Evolutionary conservation across 2,797 vertebrate genomes (phyloP), one percentile per base, ranked within the genome.

Genomic region (Sebastes kiyomatsui): DNA sequence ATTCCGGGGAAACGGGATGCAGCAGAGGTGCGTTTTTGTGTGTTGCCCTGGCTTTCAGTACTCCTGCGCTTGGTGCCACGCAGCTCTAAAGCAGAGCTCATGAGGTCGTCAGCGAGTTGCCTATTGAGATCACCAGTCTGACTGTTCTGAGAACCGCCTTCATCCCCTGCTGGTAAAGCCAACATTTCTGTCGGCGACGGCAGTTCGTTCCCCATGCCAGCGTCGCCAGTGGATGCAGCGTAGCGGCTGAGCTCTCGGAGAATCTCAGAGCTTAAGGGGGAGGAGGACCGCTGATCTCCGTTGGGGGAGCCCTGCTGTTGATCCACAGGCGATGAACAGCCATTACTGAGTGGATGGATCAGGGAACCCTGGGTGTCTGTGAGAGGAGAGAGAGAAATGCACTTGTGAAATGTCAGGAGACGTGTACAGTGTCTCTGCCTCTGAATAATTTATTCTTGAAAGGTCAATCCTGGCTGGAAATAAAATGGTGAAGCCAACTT

Each of bases 181-280:
- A 73, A 78, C 23, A 60, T 9, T 23, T 88, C 88, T 3, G 84
- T 77, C 0, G 82, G 79, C 0, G 90, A 93, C 0, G 75, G 64
- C 60, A 93, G 7, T 3, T 91, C 79, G 1, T 85, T 87, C 14
- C 80, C 95, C 13, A 67, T 72, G 22, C 95, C 90, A 8, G 67
- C 78, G 1, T 96, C 95, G 4, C 95, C 93, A 0, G 96, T 90
- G 3, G 96, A 95, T 60, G 96, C 96, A 0, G 96, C 93, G 10
- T 97, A 99, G 92, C 96, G 96, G 90, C 97, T 97, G 92, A 99
- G 95, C 93, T 99, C 98, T 2, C 96, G 92, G 90, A 99, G 96
- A 85, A 99, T 97, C 93, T 99, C 97, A 0, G 97, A 96, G 91
- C 97, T 97, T 88, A 97, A 94, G 0, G 98, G 98, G 80, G 97